phyloP scores from a whole-genome alignment of 2,113 vertebrate species.

The Melanerpes aurifrons region DNA sequence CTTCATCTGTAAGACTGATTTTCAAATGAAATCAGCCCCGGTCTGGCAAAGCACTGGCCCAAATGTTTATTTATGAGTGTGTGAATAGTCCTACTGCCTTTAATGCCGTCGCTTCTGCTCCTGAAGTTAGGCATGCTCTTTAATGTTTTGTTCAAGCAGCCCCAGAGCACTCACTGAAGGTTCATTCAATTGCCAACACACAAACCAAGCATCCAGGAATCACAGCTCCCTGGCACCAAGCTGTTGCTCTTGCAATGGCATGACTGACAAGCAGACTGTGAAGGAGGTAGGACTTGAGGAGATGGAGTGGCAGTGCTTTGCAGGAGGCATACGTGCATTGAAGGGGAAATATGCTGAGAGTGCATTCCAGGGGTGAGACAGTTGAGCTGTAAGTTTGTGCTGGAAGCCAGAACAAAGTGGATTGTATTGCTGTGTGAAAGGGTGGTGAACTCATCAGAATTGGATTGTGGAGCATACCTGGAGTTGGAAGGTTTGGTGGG shows the following conservation, averaged over 20 bases:
- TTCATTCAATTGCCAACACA: background rate
- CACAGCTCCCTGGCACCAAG: background rate
- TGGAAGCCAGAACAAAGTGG: background rate
- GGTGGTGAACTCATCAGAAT: background rate
- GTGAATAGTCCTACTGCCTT: background rate
- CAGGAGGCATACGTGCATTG: fast-evolving
- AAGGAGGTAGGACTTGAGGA: background rate
- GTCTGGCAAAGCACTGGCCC: background rate
- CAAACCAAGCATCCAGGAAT: background rate
- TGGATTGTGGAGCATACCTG: background rate
- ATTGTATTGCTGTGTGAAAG: background rate
- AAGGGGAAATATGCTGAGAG: background rate
- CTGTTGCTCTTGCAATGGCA: background rate
- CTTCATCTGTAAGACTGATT: conserved; percentile 16
- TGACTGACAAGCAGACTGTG: background rate
- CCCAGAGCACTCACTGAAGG: background rate
- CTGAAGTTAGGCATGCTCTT: background rate
- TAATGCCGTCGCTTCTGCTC: background rate
- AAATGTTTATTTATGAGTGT: conserved; percentile 11
- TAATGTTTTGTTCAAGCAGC: background rate
- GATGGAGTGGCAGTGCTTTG: background rate
- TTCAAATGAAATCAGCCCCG: background rate
- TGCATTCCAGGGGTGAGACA: background rate
- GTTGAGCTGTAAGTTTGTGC: background rate
- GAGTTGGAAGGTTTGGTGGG: background rate